Evolutionary conservation across 2,113 vertebrate genomes (phyloP).

Genomic region (Polypterus senegalus): DNA sequence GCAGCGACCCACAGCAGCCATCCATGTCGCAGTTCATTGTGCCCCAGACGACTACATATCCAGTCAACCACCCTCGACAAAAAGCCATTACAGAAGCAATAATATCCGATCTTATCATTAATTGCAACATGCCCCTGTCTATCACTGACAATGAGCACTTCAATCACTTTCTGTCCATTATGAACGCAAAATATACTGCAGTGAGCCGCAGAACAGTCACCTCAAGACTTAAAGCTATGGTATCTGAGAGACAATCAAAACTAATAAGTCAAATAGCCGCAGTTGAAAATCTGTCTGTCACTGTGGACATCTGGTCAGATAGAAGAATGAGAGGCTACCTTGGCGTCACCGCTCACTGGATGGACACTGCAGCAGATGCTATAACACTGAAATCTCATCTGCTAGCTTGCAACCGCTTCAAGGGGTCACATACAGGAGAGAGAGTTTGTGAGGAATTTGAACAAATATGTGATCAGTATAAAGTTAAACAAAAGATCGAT

Average conservation of each 20-base stretch:
- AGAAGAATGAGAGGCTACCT: conserved; percentile 14
- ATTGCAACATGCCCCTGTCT: conserved; percentile 17
- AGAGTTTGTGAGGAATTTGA: not conserved
- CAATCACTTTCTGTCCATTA: conserved; percentile 12
- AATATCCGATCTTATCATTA: conserved; percentile 20
- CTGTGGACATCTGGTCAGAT: conserved; percentile 18
- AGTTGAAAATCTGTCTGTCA: conserved; percentile 12
- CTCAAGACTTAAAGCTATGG: conserved; percentile 14
- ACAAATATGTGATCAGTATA: conserved; percentile 8
- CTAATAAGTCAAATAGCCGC: conserved; percentile 10
- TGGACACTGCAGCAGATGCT: not conserved
- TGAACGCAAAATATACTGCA: conserved; percentile 16
- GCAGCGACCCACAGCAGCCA: too few species aligned
- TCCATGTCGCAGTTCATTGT: too few species aligned
- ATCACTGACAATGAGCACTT: conserved; percentile 15
- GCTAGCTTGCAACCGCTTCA: conserved; percentile 3
- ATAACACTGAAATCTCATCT: not conserved
- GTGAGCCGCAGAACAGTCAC: conserved; percentile 15
- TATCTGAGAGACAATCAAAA: conserved; percentile 9
- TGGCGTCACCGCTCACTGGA: conserved; percentile 2
- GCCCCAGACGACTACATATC: too few species aligned
- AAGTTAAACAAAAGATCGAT: conserved; percentile 16
- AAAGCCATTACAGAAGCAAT: conserved; percentile 19
- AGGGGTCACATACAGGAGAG: not conserved
- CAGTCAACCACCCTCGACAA: conserved; percentile 12